Evolutionary conservation across 2,888 invertebrate species (phyloP).

Genomic region (Brenthis ino): DNA sequence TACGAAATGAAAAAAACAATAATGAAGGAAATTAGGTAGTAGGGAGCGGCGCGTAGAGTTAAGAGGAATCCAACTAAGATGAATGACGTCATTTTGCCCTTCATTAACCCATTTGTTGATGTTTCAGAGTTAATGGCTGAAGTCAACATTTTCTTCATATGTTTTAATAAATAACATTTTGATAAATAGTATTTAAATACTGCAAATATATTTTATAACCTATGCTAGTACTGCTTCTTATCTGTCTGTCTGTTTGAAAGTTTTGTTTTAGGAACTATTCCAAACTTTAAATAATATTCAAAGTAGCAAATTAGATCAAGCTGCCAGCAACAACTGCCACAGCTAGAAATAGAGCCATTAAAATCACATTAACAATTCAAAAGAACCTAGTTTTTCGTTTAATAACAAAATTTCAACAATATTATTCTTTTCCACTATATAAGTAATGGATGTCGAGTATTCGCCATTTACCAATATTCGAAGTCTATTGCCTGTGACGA

Average conservation of each 20-base stretch:
- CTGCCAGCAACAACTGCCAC: slow-evolving; percentile 1
- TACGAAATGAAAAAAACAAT: slow-evolving; percentile 54
- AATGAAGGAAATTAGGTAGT: slow-evolving; percentile 70
- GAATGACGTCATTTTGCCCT: slow-evolving; percentile 73
- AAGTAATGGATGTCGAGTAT: background rate
- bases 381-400: background rate
- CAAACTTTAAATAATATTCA: background rate
- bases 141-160: slow-evolving; percentile 14
- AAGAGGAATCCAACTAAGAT: slow-evolving; percentile 75
- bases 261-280: too few species aligned
- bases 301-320: background rate
- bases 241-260: too few species aligned
- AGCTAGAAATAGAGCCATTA: slow-evolving; percentile 3
- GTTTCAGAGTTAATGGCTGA: slow-evolving; percentile 21
- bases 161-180: slow-evolving; percentile 23
- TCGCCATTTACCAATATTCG: background rate
- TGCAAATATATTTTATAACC: too few species aligned
- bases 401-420: background rate
- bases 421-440: background rate
- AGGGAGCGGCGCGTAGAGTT: slow-evolving; percentile 52
- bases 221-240: too few species aligned
- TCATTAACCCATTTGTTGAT: slow-evolving; percentile 68
- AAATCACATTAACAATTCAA: slow-evolving; percentile 5
- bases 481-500: slow-evolving; percentile 18
- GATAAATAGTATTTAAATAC: slow-evolving; percentile 4